Evolutionary conservation across 30 jellyfish, hydroid and myxozoan species (phyloP).

Genomic region (Aurelia sp.): DNA sequence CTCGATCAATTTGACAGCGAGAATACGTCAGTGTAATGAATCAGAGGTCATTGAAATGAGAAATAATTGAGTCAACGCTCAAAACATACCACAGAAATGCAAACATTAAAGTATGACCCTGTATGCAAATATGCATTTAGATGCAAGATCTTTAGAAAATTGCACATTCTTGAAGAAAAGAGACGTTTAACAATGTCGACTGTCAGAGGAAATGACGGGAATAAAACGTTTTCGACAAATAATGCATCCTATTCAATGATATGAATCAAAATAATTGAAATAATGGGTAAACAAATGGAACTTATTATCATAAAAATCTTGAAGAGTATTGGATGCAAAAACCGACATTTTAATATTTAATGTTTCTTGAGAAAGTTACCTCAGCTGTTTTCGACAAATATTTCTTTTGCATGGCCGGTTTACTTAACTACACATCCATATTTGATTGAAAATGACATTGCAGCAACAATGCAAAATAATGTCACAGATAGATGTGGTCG

Average conservation of each 20-base stretch:
- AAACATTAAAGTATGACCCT: too few relatives aligned
- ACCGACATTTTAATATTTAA: slow-evolving; percentile 57
- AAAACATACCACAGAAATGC: too few relatives aligned
- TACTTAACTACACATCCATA: slow-evolving; percentile 1
- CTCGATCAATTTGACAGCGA: too few relatives aligned
- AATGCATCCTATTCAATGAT: not conserved
- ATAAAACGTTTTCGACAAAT: not conserved
- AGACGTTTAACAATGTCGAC: not conserved
- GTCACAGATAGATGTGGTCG: slow-evolving; percentile 33
- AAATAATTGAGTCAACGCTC: too few relatives aligned
- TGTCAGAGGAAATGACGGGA: not conserved
- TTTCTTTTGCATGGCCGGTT: slow-evolving; percentile 35
- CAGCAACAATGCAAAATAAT: not conserved
- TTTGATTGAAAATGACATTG: slow-evolving; percentile 15
- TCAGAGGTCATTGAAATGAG: too few relatives aligned
- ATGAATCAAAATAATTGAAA: slow-evolving; percentile 27
- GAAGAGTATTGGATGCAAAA: slow-evolving; percentile 3
- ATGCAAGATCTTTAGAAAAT: too few relatives aligned
- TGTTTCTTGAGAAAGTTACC: slow-evolving; percentile 8
- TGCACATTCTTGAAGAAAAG: not conserved
- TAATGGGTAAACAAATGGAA: slow-evolving; percentile 18
- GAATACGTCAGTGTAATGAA: too few relatives aligned
- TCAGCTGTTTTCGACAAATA: slow-evolving; percentile 17
- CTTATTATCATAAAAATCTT: slow-evolving; percentile 19
- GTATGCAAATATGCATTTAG: too few relatives aligned